phyloP scores from a whole-genome alignment of 2,113 vertebrate genomes.

The Riparia riparia region DNA sequence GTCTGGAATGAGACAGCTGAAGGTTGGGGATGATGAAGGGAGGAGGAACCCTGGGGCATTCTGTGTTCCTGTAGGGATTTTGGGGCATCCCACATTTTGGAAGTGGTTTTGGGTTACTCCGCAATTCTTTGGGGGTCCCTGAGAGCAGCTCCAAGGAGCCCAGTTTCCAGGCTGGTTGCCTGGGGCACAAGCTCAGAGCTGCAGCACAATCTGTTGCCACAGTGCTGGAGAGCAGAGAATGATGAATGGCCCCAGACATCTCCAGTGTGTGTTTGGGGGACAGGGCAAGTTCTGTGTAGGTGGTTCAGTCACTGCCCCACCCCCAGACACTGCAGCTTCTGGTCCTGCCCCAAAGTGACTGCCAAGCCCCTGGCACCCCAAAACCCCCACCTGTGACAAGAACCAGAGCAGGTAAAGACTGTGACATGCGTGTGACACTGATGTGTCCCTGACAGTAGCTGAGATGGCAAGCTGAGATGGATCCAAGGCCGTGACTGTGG shows the following conservation, averaged over 20 bases:
- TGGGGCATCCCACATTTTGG: background rate
- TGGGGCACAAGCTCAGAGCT: background rate
- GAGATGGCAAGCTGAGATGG: background rate
- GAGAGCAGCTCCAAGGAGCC: background rate
- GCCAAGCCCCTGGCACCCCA: background rate
- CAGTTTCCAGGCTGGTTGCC: background rate
- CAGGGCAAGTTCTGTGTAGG: background rate
- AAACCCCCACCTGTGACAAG: background rate
- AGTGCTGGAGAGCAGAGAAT: background rate
- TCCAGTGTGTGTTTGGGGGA: background rate
- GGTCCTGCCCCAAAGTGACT: background rate
- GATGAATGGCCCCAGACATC: background rate
- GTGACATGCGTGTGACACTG: background rate
- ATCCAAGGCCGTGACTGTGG: background rate
- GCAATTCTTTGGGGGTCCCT: background rate
- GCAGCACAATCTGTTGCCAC: background rate
- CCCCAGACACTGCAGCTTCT: background rate
- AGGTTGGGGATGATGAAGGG: too few species aligned
- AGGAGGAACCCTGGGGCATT: background rate
- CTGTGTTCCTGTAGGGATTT: background rate
- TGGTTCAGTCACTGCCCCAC: background rate
- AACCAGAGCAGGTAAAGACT: background rate
- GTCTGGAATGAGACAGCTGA: background rate
- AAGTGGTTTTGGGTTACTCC: background rate
- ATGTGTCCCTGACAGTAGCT: background rate